Evolutionary conservation across 2,888 invertebrate genomes (phyloP).

Genomic region (Tiliacea aurago): DNA sequence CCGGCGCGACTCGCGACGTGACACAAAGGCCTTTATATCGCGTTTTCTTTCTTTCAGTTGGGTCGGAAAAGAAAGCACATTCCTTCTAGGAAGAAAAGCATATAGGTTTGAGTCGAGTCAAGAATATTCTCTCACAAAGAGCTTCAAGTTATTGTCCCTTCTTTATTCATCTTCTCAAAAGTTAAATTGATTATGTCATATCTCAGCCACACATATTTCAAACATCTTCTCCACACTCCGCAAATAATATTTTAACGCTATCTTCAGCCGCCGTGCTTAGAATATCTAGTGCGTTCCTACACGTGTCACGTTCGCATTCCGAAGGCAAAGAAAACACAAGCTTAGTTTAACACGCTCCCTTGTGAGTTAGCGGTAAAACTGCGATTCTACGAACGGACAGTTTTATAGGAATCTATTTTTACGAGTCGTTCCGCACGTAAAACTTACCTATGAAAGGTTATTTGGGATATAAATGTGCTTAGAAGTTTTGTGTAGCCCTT

Average conservation of each 20-base stretch:
- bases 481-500: conserved; percentile 4
- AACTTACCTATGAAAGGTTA: conserved; percentile 43
- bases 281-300: conserved; percentile 4
- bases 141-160: not conserved
- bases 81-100: not conserved
- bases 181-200: conserved; percentile 37
- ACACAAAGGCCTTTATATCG: too few species aligned
- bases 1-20: too few species aligned
- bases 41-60: not conserved
- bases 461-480: conserved; percentile 24
- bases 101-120: not conserved
- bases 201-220: conserved; percentile 29
- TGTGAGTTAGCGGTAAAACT: conserved; percentile 43
- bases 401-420: conserved; percentile 53
- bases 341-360: conserved; percentile 42
- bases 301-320: conserved; percentile 33
- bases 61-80: not conserved
- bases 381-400: conserved; percentile 20
- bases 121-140: not conserved
- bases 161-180: conserved; percentile 5
- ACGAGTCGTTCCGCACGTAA: conserved; percentile 46
- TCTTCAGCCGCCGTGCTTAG: not conserved
- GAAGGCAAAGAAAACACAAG: conserved; percentile 27
- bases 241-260: conserved; percentile 1
- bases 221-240: conserved; percentile 13